Base-by-base conservation (phyloP, 2,113 vertebrate genomes). In the Martes martes region DNA sequence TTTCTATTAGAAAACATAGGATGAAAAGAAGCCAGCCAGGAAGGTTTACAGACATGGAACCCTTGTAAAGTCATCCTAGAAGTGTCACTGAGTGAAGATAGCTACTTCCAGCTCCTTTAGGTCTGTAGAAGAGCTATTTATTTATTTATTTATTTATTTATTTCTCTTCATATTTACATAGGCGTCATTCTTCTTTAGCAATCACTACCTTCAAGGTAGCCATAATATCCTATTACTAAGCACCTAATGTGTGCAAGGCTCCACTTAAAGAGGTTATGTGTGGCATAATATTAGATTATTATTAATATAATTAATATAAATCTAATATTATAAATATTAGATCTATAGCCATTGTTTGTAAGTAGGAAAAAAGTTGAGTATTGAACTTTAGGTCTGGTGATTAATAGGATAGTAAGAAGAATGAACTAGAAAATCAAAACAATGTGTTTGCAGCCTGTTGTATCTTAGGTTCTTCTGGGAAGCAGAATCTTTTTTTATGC, bases 391-490 rank as follows among this genome's bases (percentile, higher is more conserved):
- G 59, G 31, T 83, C 78, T 94, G 42, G 52, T 95, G 89, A 96
- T 95, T 87, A 89, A 96, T 94, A 80, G 63, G 39, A 42, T 97
- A 97, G 87, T 65, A 69, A 97, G 50, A 91, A 95, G 82, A 96
- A 95, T 63, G 45, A 71, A 47, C 11, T 7, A 47, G 89, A 93
- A 96, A 96, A 89, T 96, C 0, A 0, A 87, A 96, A 92, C 15
- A 76, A 42, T 81, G 36, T 89, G 21, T 76, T 94, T 89, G 15
- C 67, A 81, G 36, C 23, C 47, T 94, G n/a, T 86, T 96, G 83
- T 80, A 91, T 93, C 50, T 87, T 63, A 82, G 24, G 11, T 91
- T 91, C 10, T 26, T 14, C 42, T 19, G 79, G 89, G 86, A 91
- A 96, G 65, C 28, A 74, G 39, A 93, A 57, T 19, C 71, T 21